phyloP scores from a whole-genome alignment of 2,888 invertebrate species.

The Drosophila macrospina region DNA sequence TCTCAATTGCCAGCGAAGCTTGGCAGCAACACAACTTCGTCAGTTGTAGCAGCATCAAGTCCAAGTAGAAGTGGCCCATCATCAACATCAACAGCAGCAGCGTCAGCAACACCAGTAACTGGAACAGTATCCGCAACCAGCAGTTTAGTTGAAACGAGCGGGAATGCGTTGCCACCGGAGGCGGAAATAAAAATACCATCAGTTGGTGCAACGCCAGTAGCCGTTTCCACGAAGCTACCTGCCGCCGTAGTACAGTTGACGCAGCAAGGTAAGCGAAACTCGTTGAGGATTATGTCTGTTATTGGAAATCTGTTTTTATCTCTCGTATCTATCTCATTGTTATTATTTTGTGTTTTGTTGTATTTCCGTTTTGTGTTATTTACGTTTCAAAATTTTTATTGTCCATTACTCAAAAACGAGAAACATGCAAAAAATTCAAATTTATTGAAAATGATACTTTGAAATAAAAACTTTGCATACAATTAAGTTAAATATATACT shows the following conservation, averaged over 20 bases:
- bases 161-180: constrained; percentile 84
- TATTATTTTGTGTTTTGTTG: constrained; percentile 60
- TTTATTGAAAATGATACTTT: constrained; percentile 27
- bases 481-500: constrained; percentile 26
- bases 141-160: constrained; percentile 61
- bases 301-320: constrained; percentile 18
- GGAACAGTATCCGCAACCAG: constrained; percentile 31
- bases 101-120: constrained; percentile 22
- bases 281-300: constrained; percentile 3
- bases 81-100: constrained; percentile 19
- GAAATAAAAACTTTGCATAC: constrained; percentile 46
- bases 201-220: constrained; percentile 87
- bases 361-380: constrained; percentile 51
- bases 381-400: constrained; percentile 59
- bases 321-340: constrained; percentile 46
- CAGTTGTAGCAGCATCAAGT: constrained; percentile 29
- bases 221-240: constrained; percentile 87
- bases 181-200: constrained; percentile 88
- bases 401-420: constrained; percentile 37
- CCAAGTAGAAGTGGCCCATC: constrained; percentile 33
- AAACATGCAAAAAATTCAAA: constrained; percentile 44
- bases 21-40: constrained; percentile 44
- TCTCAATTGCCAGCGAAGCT: constrained; percentile 76
- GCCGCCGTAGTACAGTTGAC: constrained; percentile 88
- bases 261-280: constrained; percentile 86